A percentile compares a stretch with the other conserved stretches of the same genome.
Conservation (phyloP, 2,888 invertebrate species). For the Anodontia alba region DNA sequence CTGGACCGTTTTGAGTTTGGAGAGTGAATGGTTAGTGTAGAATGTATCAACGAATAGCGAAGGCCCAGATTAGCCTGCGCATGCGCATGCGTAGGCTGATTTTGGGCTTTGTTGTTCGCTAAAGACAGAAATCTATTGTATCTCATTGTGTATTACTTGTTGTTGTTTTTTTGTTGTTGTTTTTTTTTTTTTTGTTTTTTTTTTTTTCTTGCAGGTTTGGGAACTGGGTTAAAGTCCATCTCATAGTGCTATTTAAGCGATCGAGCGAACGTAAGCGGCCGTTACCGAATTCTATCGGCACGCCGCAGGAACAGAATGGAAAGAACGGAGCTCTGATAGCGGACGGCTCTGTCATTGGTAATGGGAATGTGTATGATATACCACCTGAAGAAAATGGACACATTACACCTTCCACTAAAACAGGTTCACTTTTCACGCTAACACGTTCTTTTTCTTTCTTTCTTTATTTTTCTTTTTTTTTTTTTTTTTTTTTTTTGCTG, state of each 20-base stretch:
- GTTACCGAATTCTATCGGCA: conserved; percentile 55
- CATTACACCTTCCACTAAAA: conserved; percentile 60
- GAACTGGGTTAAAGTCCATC: conserved; percentile 82
- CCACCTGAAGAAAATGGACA: conserved; percentile 55
- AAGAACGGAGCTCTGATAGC: conserved; percentile 66
- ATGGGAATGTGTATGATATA: conserved; percentile 66
- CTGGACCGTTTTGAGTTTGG: no score
- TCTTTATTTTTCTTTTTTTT: no score
- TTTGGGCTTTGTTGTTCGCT: no score
- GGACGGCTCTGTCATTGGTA: conserved; percentile 72
- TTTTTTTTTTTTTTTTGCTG: no score
- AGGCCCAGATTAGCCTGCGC: no score
- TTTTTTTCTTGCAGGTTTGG: conserved; percentile 65
- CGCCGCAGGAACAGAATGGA: conserved; percentile 72
- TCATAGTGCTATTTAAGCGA: conserved; percentile 74
- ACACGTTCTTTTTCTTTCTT: background rate
- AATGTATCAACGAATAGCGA: no score
- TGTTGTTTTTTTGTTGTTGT: no score
- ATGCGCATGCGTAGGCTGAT: no score
- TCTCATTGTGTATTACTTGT: no score
- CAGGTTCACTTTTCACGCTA: conserved; percentile 53
- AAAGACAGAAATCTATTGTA: no score
- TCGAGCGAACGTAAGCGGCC: conserved; percentile 70
- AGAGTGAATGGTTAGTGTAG: no score
- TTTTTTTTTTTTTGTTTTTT: no score